Conservation (phyloP, 1,140 invertebrate species). For the Idris sp. region DNA sequence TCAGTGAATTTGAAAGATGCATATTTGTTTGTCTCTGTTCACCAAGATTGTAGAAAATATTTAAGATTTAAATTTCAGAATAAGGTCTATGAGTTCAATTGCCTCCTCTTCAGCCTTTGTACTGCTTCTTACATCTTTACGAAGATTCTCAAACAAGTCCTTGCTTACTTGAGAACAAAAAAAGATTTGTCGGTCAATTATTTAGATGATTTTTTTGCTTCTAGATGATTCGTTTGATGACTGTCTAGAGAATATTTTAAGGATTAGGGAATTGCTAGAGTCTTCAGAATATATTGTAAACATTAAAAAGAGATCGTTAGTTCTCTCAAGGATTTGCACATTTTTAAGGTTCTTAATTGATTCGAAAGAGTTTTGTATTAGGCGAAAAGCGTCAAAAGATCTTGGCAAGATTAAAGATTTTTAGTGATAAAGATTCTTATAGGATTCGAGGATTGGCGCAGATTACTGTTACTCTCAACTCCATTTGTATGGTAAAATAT, state of each 20-base stretch:
- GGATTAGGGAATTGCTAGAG: slow-evolving; percentile 7
- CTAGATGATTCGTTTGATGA: no score
- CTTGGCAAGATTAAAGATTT: not conserved
- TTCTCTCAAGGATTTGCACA: not conserved
- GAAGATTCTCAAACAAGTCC: slow-evolving; percentile 62
- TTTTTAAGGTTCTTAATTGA: slow-evolving; percentile 31
- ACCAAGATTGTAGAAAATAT: slow-evolving; percentile 62
- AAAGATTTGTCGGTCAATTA: slow-evolving; percentile 58
- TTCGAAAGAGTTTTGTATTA: slow-evolving; percentile 1
- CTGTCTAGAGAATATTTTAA: no score
- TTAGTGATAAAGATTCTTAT: not conserved
- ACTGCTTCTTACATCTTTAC: slow-evolving; percentile 63
- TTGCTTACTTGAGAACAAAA: slow-evolving; percentile 34
- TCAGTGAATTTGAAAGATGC: slow-evolving; percentile 47
- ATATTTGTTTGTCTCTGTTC: slow-evolving; percentile 50
- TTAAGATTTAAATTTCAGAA: slow-evolving; percentile 63
- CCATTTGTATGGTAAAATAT: slow-evolving; percentile 10
- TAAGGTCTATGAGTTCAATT: slow-evolving; percentile 23
- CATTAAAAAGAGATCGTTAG: slow-evolving; percentile 1
- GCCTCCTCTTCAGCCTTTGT: slow-evolving; percentile 60
- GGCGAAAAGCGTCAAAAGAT: slow-evolving; percentile 10
- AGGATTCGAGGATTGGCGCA: slow-evolving; percentile 19
- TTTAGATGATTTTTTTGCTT: slow-evolving; percentile 65
- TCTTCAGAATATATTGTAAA: slow-evolving; percentile 28
- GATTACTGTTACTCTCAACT: slow-evolving; percentile 10